Conservation (phyloP, 2,797 vertebrate genomes). For the Choloepus didactylus region DNA sequence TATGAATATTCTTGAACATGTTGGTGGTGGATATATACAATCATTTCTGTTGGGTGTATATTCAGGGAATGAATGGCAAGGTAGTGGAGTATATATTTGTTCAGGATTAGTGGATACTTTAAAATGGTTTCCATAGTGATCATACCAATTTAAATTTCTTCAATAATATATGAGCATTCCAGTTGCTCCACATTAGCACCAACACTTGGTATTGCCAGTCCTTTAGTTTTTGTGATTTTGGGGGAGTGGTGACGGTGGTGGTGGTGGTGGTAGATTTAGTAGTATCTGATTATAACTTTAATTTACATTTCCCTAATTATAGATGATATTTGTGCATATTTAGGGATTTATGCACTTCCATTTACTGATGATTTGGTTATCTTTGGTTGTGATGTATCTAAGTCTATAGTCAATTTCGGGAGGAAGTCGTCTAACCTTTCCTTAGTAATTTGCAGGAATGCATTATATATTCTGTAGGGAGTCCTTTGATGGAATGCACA, state of each 20-base stretch:
- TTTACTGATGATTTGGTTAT: neutral
- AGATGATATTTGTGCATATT: neutral
- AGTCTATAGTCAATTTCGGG: conserved; percentile 30
- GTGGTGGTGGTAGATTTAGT: neutral
- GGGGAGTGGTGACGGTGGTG: too few species aligned
- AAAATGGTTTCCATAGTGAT: neutral
- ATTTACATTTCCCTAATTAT: neutral
- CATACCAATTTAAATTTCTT: neutral
- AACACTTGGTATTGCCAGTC: neutral
- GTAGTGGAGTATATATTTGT: neutral
- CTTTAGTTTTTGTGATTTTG: neutral
- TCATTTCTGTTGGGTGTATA: conserved; percentile 10
- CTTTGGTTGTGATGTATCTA: neutral
- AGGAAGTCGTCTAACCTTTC: neutral
- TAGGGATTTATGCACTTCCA: neutral
- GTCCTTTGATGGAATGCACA: neutral
- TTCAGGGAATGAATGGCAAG: neutral
- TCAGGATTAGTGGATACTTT: neutral
- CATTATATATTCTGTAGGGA: neutral
- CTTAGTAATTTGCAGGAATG: neutral
- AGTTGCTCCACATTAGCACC: neutral
- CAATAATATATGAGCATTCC: neutral
- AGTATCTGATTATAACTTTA: neutral
- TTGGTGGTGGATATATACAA: neutral
- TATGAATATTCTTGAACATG: neutral